Evolutionary conservation across 2,797 vertebrate genomes (phyloP).

Genomic region (Gouania willdenowi): DNA sequence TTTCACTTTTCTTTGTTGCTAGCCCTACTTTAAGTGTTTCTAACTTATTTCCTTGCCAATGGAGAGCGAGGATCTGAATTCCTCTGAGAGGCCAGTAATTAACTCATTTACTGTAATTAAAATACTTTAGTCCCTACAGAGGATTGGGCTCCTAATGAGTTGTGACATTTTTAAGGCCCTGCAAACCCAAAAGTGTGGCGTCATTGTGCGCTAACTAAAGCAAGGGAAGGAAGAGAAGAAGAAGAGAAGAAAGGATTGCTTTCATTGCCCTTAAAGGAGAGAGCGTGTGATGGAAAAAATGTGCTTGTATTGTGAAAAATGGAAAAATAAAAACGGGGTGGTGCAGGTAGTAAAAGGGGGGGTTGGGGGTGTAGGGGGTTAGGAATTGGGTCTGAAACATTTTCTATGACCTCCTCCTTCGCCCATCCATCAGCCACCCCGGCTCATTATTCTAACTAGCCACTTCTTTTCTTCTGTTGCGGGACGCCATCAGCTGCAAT

Average conservation of each 20-base stretch:
- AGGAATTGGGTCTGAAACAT: conserved; percentile 83
- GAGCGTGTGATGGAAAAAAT: conserved; percentile 66
- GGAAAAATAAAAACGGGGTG: conserved; percentile 73
- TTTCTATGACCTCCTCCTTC: conserved; percentile 90
- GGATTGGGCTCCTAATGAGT: conserved; percentile 82
- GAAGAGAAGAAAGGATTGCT: conserved; percentile 48
- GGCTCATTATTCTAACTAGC: conserved; percentile 98
- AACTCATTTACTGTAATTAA: conserved; percentile 91
- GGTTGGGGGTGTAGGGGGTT: conserved; percentile 37
- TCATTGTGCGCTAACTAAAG: conserved; percentile 36
- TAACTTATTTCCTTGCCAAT: conserved; percentile 15
- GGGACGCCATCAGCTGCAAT: conserved; percentile 97
- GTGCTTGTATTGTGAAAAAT: conserved; percentile 79
- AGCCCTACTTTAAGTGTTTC: conserved; percentile 14
- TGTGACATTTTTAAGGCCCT: conserved; percentile 81
- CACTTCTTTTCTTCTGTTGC: conserved; percentile 87
- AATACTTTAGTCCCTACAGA: conserved; percentile 74
- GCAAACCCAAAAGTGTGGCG: conserved; percentile 49
- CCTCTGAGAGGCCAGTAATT: conserved; percentile 72
- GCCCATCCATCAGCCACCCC: conserved; percentile 95
- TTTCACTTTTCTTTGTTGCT: not conserved
- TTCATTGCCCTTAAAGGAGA: conserved; percentile 49
- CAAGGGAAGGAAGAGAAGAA: conserved; percentile 48
- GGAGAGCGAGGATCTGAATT: conserved; percentile 38
- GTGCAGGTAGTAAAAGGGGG: conserved; percentile 60